Evolutionary conservation across 2,113 vertebrate species (phyloP).

Genomic region (Brachionichthys hirsutus): DNA sequence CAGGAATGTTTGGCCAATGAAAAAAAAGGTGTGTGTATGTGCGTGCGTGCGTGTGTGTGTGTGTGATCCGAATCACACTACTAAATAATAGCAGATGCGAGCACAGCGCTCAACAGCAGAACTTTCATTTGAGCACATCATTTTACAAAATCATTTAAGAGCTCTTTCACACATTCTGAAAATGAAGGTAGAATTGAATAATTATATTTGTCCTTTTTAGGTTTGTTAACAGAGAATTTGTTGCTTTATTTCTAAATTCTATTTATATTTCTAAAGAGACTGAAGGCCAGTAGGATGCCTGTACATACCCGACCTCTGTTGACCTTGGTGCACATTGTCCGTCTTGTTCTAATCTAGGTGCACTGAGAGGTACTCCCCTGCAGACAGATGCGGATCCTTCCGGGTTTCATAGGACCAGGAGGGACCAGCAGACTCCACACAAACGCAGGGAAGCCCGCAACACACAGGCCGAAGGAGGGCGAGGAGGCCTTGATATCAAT

Average conservation of each 20-base stretch:
- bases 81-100: slow-evolving; percentile 45
- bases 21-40: slow-evolving; percentile 24
- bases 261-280: too few species aligned
- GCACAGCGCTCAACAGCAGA: neutral
- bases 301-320: neutral
- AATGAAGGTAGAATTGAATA: too few species aligned
- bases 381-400: slow-evolving; percentile 24
- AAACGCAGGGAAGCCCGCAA: slow-evolving; percentile 75
- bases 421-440: slow-evolving; percentile 50
- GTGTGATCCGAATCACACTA: too few species aligned
- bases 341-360: slow-evolving; percentile 51
- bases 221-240: too few species aligned
- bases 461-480: slow-evolving; percentile 35
- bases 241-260: too few species aligned
- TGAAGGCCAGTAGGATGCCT: neutral
- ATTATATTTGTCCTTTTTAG: too few species aligned
- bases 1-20: too few species aligned
- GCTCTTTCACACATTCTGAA: neutral
- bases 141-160: too few species aligned
- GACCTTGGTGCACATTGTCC: slow-evolving; percentile 2
- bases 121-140: too few species aligned
- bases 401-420: slow-evolving; percentile 41
- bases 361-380: slow-evolving; percentile 23
- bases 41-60: too few species aligned
- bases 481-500: slow-evolving; percentile 80